Evolutionary conservation across 2,797 vertebrate genomes (phyloP), one percentile per base, ranked within the genome.

Genomic region (Momotus momota): DNA sequence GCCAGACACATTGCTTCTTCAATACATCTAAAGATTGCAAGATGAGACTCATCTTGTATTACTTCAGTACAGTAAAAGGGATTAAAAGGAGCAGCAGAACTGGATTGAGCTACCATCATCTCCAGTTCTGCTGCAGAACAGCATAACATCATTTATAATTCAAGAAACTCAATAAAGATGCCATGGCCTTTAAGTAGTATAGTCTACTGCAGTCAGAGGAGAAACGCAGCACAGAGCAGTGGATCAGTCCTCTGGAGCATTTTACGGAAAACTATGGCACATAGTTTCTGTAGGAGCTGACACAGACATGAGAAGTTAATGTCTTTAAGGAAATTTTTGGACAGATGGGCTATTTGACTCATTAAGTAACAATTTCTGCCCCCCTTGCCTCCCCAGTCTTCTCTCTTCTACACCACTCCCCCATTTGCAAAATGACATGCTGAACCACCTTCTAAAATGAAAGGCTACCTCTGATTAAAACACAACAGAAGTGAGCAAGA

Each of bases 211-310:
- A 89, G 26, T 20, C 69, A 81, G 70, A 70, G 52, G 21, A 88
- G 61, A 94, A 88, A 54, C 38, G 64, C 20, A 66, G 15, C 54
- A 33, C 0, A 82, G 46, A 85, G 41, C 49, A 89, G 20, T 58
- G 60, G 43, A 83, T 75, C 66, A 54, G 17, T 65, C 65, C 25
- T 67, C 45, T 29, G 90, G 90, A 92, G 40, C 18, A 82, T 77
- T 80, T 80, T 64, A 70, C 55, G 79, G 91, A 86, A 96, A 93
- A 90, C 43, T 66, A 18, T 66, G 43, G 40, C 82, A 72, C 58
- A 94, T 87, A 72, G 77, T 96, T 87, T 88, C 87, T 86, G 72
- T 81, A 92, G 89, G 69, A 97, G 89, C 49, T 95, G 82, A 88
- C 72, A 83, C 61, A 92, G 72, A 69, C 81, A 70, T 54, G 51